Conservation (phyloP, 2,797 vertebrate genomes). For the Rousettus madagascariensis region DNA sequence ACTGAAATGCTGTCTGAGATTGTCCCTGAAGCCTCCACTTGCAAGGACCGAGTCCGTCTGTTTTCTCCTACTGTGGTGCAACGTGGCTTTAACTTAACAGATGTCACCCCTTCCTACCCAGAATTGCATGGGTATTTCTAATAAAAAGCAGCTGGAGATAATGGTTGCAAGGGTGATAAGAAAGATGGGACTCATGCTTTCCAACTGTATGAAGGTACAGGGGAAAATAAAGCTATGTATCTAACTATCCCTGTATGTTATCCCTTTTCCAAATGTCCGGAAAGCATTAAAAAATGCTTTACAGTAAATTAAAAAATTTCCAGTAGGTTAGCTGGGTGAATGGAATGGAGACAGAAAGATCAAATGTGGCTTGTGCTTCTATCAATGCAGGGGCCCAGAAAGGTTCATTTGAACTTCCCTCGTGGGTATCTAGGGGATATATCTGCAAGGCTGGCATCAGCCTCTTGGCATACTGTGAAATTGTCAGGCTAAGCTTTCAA, state of each 20-base stretch:
- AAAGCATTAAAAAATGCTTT: neutral
- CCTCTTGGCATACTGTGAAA: neutral
- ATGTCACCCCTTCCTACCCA: slow-evolving; percentile 57
- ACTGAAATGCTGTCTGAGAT: slow-evolving; percentile 51
- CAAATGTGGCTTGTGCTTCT: neutral
- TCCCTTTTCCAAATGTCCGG: neutral
- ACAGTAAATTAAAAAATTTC: neutral
- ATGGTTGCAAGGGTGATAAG: slow-evolving; percentile 11
- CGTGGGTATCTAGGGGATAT: neutral
- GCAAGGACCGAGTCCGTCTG: neutral
- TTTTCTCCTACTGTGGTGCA: slow-evolving; percentile 34
- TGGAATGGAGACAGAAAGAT: neutral
- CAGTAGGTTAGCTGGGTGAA: neutral
- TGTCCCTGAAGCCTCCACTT: neutral
- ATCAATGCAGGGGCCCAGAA: neutral
- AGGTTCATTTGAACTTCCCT: neutral
- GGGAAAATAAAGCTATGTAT: neutral
- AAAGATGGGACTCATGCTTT: slow-evolving; percentile 22
- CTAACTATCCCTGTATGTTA: neutral
- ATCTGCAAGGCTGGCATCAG: neutral
- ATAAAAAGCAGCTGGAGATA: slow-evolving; percentile 65
- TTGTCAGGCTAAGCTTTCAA: neutral
- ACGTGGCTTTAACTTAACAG: slow-evolving; percentile 49
- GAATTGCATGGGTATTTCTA: neutral
- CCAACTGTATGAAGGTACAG: neutral